Percentiles rank a stretch among this genome's conserved stretches.
Evolutionary conservation across 2,113 vertebrate genomes (phyloP).

Genomic region (Lepus europaeus): DNA sequence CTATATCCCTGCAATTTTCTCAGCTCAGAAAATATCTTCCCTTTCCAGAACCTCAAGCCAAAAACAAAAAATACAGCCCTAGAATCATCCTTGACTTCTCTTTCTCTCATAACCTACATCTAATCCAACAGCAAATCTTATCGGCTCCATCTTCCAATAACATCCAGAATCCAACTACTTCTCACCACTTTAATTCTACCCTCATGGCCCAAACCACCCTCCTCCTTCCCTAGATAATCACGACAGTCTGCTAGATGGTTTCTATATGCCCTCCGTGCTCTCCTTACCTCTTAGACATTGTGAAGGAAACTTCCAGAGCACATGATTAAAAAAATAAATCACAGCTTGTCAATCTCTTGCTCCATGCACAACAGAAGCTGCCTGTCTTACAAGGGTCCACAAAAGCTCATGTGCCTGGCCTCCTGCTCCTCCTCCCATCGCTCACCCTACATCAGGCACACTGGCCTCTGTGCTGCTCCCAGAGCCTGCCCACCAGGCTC

Average conservation of each 20-base stretch:
- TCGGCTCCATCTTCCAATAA: neutral
- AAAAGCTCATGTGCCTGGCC: neutral
- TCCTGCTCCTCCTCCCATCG: neutral
- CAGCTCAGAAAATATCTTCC: neutral
- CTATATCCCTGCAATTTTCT: neutral
- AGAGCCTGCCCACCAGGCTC: neutral
- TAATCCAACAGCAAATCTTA: neutral
- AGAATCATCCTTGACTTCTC: neutral
- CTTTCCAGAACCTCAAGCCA: neutral
- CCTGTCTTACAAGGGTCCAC: neutral
- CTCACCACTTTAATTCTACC: neutral
- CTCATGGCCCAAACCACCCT: neutral
- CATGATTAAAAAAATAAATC: neutral
- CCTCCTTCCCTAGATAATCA: neutral
- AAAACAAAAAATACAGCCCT: neutral
- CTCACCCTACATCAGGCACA: too few species aligned
- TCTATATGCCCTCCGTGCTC: neutral
- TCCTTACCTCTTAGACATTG: neutral
- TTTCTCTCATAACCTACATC: neutral
- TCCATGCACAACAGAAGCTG: neutral
- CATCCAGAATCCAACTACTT: neutral
- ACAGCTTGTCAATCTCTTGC: neutral
- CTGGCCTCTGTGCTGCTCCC: neutral
- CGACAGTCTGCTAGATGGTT: neutral
- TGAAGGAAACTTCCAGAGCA: neutral